Conservation (phyloP, 2,888 invertebrate species). For the Cylindroiulus punctatus region DNA sequence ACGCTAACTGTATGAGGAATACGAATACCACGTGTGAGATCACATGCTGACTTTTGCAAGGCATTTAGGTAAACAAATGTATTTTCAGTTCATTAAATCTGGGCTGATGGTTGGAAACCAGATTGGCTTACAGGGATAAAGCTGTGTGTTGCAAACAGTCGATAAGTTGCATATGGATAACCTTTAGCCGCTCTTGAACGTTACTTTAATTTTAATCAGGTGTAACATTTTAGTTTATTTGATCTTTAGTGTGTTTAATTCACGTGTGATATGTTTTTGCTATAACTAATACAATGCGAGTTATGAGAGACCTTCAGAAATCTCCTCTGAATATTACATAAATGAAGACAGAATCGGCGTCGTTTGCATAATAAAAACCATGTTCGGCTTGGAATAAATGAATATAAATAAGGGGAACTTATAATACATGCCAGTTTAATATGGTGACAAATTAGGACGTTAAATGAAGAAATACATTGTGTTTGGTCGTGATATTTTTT, state of each 20-base stretch:
- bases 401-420: not conserved
- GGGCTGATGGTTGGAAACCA: not conserved
- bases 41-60: not conserved
- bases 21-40: not conserved
- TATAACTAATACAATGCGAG: not conserved
- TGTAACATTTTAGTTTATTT: not conserved
- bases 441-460: not conserved
- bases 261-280: not conserved
- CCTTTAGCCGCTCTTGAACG: too few relatives aligned
- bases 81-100: not conserved
- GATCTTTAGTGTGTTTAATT: too few relatives aligned
- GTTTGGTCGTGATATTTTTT: not conserved
- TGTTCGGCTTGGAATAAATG: not conserved
- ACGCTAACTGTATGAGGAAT: too few relatives aligned
- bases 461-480: not conserved
- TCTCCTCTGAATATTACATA: not conserved
- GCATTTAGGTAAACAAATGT: not conserved
- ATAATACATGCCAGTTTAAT: not conserved
- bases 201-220: not conserved
- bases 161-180: too few relatives aligned
- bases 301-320: slow-evolving; percentile 15
- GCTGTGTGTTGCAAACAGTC: too few relatives aligned
- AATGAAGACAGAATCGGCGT: not conserved
- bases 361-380: not conserved
- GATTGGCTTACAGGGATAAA: not conserved